Conservation (phyloP, 2,113 vertebrate species). For the Esox niger region DNA sequence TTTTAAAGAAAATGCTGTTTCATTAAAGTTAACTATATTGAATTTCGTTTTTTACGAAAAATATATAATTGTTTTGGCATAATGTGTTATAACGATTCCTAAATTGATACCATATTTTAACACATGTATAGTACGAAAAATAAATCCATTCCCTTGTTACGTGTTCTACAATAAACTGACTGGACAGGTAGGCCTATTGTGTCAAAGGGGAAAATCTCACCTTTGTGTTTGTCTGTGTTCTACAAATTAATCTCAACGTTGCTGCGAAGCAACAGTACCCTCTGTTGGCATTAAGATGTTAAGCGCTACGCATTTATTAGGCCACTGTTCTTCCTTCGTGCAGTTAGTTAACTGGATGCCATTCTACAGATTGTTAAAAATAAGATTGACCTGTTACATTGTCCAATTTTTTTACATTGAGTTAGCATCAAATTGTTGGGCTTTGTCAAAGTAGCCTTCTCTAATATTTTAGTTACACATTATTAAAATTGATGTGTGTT, state of each 20-base stretch:
- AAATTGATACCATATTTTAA: no score
- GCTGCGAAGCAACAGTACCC: constrained; percentile 71
- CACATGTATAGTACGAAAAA: no score
- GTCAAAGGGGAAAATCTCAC: not conserved
- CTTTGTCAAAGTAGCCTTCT: no score
- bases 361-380: not conserved
- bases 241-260: constrained; percentile 30
- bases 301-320: no score
- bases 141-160: not conserved
- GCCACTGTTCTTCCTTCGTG: not conserved
- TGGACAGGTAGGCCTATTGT: not conserved
- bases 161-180: not conserved
- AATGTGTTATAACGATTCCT: no score
- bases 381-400: not conserved
- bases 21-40: not conserved
- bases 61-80: no score
- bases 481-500: no score
- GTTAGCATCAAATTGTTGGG: no score
- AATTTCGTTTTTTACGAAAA: no score
- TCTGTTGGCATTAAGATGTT: constrained; percentile 57
- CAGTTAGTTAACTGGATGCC: not conserved
- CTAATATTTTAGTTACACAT: no score
- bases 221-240: not conserved
- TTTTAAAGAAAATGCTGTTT: no score
- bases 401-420: not conserved